Conservation (phyloP, 2,797 vertebrate species). For the Muscicapa striata region DNA sequence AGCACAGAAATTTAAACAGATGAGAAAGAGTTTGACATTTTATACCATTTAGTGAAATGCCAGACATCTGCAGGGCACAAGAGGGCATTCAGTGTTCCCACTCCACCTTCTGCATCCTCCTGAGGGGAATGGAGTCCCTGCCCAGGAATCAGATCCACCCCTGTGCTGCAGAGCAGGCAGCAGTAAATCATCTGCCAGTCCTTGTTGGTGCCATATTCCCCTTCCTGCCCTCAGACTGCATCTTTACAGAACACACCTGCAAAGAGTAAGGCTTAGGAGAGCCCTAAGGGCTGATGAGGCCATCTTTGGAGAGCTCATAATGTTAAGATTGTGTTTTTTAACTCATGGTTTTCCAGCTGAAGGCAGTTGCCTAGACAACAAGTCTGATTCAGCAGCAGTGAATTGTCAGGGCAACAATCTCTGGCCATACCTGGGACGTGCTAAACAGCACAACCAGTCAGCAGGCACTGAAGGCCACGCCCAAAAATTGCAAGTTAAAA, state of each 20-base stretch:
- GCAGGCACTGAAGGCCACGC: neutral
- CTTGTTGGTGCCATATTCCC: neutral
- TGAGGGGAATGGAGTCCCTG: rapidly evolving
- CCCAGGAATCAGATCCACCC: too few species aligned
- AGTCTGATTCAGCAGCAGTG: slow-evolving; percentile 24
- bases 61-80: neutral
- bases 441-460: neutral
- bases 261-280: neutral
- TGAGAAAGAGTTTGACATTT: neutral
- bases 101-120: neutral
- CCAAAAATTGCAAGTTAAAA: neutral
- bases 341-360: neutral
- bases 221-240: neutral
- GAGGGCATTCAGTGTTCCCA: neutral
- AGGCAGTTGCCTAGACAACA: slow-evolving; percentile 61
- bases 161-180: neutral
- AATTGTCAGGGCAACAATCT: slow-evolving; percentile 22
- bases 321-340: neutral
- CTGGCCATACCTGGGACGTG: neutral
- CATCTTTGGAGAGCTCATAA: neutral
- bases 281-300: neutral
- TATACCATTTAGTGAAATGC: neutral
- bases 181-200: neutral
- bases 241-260: neutral
- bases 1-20: neutral